These are phyloP conservation scores for Gasterosteus aculeatus DNA, from an alignment of 2,113 vertebrate species.

Conservation along the genomic window DNA sequence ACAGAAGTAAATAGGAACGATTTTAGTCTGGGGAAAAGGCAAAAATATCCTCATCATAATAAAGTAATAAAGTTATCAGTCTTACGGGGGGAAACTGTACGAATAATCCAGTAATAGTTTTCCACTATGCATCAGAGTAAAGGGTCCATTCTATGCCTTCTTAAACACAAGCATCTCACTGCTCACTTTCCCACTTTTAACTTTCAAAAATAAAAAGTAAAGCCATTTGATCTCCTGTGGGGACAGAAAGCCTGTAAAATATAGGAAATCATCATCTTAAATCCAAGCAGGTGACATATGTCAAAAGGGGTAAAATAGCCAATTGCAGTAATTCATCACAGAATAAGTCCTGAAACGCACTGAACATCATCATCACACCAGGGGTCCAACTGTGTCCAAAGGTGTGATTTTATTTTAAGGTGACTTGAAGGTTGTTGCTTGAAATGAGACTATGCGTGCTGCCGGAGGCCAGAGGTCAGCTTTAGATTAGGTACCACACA, in stretches of 20 bases:
- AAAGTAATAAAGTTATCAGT: background rate
- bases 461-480: slow-evolving; percentile 42
- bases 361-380: slow-evolving; percentile 6
- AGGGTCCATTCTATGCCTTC: slow-evolving; percentile 36
- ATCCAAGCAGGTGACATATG: background rate
- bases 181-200: slow-evolving; percentile 14
- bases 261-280: background rate
- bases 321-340: slow-evolving; percentile 13
- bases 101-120: slow-evolving; percentile 3
- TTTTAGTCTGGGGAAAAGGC: slow-evolving; percentile 6
- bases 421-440: slow-evolving; percentile 42
- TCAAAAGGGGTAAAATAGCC: slow-evolving; percentile 3
- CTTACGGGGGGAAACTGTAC: background rate
- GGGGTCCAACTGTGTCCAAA: slow-evolving; percentile 14
- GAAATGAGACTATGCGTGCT: slow-evolving; percentile 29
- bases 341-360: slow-evolving; percentile 27
- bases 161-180: slow-evolving; percentile 13
- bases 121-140: slow-evolving; percentile 11
- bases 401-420: slow-evolving; percentile 47
- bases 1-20: background rate
- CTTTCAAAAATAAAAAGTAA: slow-evolving; percentile 6
- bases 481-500: slow-evolving; percentile 31
- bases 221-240: slow-evolving; percentile 5
- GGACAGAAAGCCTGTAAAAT: background rate
- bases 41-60: background rate